These are phyloP conservation scores for Drosophila vallismaia DNA, from an alignment of 2,888 invertebrate genomes.

Conservation along the genomic window DNA sequence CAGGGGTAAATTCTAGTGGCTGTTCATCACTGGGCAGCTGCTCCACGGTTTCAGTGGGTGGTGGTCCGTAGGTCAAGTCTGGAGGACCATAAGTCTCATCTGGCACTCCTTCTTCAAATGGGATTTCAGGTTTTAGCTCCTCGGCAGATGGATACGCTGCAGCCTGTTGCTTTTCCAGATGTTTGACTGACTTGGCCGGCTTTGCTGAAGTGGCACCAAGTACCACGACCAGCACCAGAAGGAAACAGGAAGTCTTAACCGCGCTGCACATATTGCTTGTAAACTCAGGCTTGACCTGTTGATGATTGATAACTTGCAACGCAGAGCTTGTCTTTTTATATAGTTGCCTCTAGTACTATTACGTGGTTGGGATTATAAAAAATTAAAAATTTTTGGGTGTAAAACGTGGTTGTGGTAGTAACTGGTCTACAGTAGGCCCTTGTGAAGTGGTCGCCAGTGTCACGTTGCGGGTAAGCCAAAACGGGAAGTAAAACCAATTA, in stretches of 20 bases:
- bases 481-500: conserved; percentile 35
- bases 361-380: conserved; percentile 36
- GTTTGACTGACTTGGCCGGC: conserved; percentile 7
- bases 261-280: conserved; percentile 20
- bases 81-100: conserved; percentile 70
- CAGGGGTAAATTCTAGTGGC: conserved; percentile 47
- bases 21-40: conserved; percentile 45
- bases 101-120: conserved; percentile 62
- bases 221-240: conserved; percentile 24
- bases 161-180: conserved; percentile 9
- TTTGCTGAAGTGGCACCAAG: conserved; percentile 9
- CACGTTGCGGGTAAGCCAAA: conserved; percentile 43
- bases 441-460: conserved; percentile 15
- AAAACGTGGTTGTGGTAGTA: conserved; percentile 18
- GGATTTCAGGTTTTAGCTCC: conserved; percentile 64
- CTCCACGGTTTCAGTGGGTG: conserved; percentile 43
- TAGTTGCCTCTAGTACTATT: not conserved
- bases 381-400: not conserved
- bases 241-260: conserved; percentile 10
- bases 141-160: conserved; percentile 65
- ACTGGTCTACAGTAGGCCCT: conserved; percentile 20
- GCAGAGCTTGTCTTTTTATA: conserved; percentile 33
- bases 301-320: conserved; percentile 27
- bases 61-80: conserved; percentile 61
- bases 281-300: conserved; percentile 5